A percentile compares a stretch with the other conserved stretches of the same genome.
Evolutionary conservation across 2,888 invertebrate genomes (phyloP).

Genomic region (Orthosia gothica): DNA sequence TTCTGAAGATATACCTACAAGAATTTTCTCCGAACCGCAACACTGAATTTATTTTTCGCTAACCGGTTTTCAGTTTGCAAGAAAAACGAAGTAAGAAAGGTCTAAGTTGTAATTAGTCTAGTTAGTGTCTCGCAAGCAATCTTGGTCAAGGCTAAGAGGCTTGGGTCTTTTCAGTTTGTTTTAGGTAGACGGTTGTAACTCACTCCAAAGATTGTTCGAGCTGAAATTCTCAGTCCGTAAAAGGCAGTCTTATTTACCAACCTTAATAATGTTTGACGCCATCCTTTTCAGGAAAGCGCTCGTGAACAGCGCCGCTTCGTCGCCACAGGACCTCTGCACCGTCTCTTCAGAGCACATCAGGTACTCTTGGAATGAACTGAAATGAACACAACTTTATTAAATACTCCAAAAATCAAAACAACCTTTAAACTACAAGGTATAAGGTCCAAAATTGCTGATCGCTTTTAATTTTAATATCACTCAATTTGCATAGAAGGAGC

Average conservation of each 20-base stretch:
- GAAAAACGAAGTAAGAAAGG: constrained; percentile 19
- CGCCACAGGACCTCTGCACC: constrained; percentile 94
- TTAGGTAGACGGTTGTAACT: constrained; percentile 6
- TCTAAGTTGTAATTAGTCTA: constrained; percentile 41
- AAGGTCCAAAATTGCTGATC: constrained; percentile 37
- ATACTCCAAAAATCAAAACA: constrained; percentile 36
- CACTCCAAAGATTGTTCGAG: constrained; percentile 11
- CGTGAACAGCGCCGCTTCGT: constrained; percentile 95
- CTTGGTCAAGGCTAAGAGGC: constrained; percentile 36
- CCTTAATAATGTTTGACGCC: constrained; percentile 95
- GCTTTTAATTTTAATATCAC: constrained; percentile 49
- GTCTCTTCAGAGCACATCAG: constrained; percentile 94
- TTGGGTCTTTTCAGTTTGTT: constrained; percentile 24
- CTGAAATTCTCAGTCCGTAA: constrained; percentile 15
- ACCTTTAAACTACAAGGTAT: constrained; percentile 15
- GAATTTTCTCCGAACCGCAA: constrained; percentile 12
- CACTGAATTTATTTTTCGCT: constrained; percentile 29
- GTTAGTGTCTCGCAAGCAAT: constrained; percentile 46
- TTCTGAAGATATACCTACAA: not conserved
- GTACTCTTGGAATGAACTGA: constrained; percentile 95
- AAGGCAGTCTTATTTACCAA: constrained; percentile 73
- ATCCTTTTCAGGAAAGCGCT: constrained; percentile 95
- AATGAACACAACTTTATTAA: constrained; percentile 76
- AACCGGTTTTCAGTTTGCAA: constrained; percentile 9
- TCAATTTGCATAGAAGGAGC: constrained; percentile 56